phyloP scores from a whole-genome alignment of 2,113 vertebrate genomes.

The Cranoglanis bouderius region DNA sequence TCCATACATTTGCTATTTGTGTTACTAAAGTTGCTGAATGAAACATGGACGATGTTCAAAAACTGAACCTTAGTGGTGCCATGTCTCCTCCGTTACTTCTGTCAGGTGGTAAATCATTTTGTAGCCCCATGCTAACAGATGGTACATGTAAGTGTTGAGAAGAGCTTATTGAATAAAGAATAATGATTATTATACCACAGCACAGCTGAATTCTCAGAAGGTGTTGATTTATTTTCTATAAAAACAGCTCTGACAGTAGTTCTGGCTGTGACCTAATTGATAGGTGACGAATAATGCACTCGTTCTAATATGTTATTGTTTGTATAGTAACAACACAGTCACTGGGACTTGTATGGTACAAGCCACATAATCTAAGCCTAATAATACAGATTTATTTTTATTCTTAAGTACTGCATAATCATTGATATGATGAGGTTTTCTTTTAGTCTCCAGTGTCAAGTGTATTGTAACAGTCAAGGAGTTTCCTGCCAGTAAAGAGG shows the following conservation, averaged over 20 bases:
- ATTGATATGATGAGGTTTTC: background rate
- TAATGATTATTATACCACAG: background rate
- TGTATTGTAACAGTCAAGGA: background rate
- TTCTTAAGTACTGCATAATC: background rate
- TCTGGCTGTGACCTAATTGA: background rate
- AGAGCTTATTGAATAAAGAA: background rate
- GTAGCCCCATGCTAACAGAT: background rate
- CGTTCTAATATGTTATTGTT: background rate
- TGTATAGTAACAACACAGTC: background rate
- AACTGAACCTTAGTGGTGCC: background rate
- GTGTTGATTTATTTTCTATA: background rate
- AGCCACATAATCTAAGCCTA: background rate
- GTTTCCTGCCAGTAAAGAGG: too few relatives aligned
- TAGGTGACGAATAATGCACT: background rate
- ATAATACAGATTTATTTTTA: background rate
- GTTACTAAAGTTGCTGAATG: too few relatives aligned
- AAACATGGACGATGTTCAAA: background rate
- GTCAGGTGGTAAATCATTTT: background rate
- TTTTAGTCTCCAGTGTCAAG: background rate
- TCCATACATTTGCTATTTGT: background rate
- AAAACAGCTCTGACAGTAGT: background rate
- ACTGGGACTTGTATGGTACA: background rate
- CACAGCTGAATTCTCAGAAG: background rate
- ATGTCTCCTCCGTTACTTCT: background rate
- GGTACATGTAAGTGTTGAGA: background rate